Evolutionary conservation across 2,888 invertebrate genomes (phyloP).

Genomic region (Thereva unica): DNA sequence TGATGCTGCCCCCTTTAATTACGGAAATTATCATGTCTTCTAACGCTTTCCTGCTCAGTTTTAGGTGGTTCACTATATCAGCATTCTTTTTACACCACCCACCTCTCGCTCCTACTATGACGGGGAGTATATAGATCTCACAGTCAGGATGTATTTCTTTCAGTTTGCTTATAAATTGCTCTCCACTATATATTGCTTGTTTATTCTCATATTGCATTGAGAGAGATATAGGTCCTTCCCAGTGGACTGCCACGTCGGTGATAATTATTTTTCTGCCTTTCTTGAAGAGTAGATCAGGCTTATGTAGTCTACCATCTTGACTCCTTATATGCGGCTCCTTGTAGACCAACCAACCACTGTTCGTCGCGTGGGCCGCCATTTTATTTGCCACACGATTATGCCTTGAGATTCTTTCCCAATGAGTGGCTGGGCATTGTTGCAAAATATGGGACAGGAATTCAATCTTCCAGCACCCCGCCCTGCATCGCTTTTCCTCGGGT

Average conservation of each 20-base stretch:
- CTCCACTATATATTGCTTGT: background rate
- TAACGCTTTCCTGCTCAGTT: too few relatives aligned
- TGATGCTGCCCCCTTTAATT: too few relatives aligned
- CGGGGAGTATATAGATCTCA: conserved; percentile 49
- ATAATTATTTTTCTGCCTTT: background rate
- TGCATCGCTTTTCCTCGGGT: background rate
- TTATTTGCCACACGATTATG: background rate
- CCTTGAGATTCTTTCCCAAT: background rate
- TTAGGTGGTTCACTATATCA: too few relatives aligned
- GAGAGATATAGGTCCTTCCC: background rate
- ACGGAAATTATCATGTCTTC: too few relatives aligned
- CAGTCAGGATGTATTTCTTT: conserved; percentile 42
- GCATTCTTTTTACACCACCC: conserved; percentile 47
- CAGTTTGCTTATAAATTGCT: background rate
- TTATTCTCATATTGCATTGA: background rate
- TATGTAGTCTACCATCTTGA: background rate
- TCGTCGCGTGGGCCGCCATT: background rate
- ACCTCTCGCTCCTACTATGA: conserved; percentile 44
- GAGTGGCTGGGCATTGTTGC: background rate
- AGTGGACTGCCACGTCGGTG: background rate
- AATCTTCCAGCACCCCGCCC: background rate
- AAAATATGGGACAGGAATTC: background rate
- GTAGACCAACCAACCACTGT: conserved; percentile 40
- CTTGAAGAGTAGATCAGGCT: background rate
- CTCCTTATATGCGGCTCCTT: conserved; percentile 22